Conservation (phyloP, 2,888 invertebrate species). For the Hoplodrina ambigua region DNA sequence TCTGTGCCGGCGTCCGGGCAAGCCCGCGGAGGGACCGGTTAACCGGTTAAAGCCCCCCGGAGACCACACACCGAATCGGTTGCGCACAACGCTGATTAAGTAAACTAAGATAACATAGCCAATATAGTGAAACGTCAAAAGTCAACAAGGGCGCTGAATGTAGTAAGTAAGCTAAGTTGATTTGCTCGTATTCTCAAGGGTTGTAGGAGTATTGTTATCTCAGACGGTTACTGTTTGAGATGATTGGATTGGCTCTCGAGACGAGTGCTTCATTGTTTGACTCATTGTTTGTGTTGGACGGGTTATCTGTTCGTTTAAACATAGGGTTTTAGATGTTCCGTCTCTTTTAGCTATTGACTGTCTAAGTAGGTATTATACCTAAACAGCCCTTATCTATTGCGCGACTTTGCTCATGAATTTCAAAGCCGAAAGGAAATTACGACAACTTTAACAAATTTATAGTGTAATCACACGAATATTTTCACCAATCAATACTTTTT, state of each 20-base stretch:
- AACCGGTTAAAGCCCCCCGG: conserved; percentile 86
- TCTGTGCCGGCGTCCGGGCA: conserved; percentile 67
- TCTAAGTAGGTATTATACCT: conserved; percentile 18
- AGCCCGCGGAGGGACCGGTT: conserved; percentile 76
- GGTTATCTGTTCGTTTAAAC: conserved; percentile 64
- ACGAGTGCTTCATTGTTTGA: conserved; percentile 83
- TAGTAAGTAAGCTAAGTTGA: conserved; percentile 84
- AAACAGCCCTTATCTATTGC: conserved; percentile 9
- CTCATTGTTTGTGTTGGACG: conserved; percentile 71
- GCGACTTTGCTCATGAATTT: background rate
- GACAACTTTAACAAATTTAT: background rate
- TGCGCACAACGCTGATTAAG: conserved; percentile 88
- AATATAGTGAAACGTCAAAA: conserved; percentile 87
- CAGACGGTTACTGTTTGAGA: conserved; percentile 87
- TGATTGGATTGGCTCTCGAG: conserved; percentile 87
- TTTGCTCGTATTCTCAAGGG: conserved; percentile 88
- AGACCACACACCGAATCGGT: conserved; percentile 83
- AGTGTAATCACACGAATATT: background rate
- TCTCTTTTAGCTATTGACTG: conserved; percentile 41
- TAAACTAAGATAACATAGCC: conserved; percentile 89
- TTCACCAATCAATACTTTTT: background rate
- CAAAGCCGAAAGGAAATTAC: background rate
- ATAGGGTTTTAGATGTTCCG: conserved; percentile 38
- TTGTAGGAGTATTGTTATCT: conserved; percentile 82
- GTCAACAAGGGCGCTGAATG: conserved; percentile 88